Evolutionary conservation across 2,113 vertebrate species (phyloP), one percentile per base, ranked within the genome.

Genomic region (Tursiops truncatus): DNA sequence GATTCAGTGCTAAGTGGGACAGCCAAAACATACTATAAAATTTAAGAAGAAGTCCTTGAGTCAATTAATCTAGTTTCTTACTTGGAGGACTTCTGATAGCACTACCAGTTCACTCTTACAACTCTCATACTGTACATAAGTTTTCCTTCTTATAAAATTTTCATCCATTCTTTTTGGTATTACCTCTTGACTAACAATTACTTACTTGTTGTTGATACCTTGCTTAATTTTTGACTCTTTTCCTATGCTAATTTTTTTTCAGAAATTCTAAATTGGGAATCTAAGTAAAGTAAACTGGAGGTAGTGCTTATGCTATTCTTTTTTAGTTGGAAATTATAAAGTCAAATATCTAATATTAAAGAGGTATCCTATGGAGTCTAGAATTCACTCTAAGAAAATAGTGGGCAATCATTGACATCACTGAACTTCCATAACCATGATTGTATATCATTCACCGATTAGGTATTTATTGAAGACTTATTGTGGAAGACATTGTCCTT

Each of bases 181-280:
- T 88, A 62, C 2, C 23, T 23, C n/a, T 2, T 47, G 47, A 88
- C 2, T 80, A 60, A 44, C 7, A 63, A 3, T 17, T 36, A 36
- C 5, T 13, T 77, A 8, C 63, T 60, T 88, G 63, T 60, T 15
- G 4, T 36, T 23, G 41, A 36, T 80, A 5, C 60, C n/a, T 83
- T 63, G 2, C 6, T 7, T 77, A 5, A 65, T 82, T 89, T 12
- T 50, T 91, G 28, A 81, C 28, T 95, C 12, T 94, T 44, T 95
- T 25, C 21, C 41, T 79, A 9, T 68, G 26, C 17, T 71, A 8
- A 8, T 80, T 93, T 79, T 77, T 68, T 5, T 15, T 8, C 8
- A 71, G 77, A 6, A 77, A 85, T 36, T 92, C 36, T 91, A 70
- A 91, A 53, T 58, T 88, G 65, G 84, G 14, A 96, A 79, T 88